These are phyloP conservation scores for Rhagoletis pomonella DNA, from an alignment of 1,140 invertebrate species.

Conservation along the genomic window DNA sequence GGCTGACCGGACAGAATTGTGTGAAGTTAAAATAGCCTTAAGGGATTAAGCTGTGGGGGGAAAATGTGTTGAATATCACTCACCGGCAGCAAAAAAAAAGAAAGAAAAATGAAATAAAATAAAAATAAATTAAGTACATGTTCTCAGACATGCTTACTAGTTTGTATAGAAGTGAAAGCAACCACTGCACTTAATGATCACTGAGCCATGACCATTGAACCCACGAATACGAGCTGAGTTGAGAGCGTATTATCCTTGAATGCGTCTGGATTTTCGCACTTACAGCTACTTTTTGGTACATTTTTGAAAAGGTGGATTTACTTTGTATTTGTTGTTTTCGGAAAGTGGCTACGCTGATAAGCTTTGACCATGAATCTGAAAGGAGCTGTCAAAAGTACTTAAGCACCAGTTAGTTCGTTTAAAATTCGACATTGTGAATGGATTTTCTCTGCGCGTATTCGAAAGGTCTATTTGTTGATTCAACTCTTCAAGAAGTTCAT, in stretches of 20 bases:
- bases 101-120: neutral
- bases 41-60: slow-evolving; percentile 67
- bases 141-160: neutral
- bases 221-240: neutral
- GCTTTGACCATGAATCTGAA: neutral
- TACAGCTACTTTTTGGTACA: slow-evolving; percentile 2
- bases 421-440: too few relatives aligned
- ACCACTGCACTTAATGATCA: neutral
- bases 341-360: neutral
- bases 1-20: slow-evolving; percentile 59
- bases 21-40: slow-evolving; percentile 74
- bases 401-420: too few relatives aligned
- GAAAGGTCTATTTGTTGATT: too few relatives aligned
- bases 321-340: neutral
- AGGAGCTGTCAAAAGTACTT: neutral
- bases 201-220: slow-evolving; percentile 36
- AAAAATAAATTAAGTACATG: slow-evolving; percentile 30
- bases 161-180: slow-evolving; percentile 11
- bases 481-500: too few relatives aligned
- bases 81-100: neutral
- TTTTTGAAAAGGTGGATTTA: neutral
- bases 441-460: too few relatives aligned
- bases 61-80: slow-evolving; percentile 72
- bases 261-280: slow-evolving; percentile 31
- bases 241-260: slow-evolving; percentile 18